Evolutionary conservation across 2,113 vertebrate genomes (phyloP).

Genomic region (Nipponia nippon): DNA sequence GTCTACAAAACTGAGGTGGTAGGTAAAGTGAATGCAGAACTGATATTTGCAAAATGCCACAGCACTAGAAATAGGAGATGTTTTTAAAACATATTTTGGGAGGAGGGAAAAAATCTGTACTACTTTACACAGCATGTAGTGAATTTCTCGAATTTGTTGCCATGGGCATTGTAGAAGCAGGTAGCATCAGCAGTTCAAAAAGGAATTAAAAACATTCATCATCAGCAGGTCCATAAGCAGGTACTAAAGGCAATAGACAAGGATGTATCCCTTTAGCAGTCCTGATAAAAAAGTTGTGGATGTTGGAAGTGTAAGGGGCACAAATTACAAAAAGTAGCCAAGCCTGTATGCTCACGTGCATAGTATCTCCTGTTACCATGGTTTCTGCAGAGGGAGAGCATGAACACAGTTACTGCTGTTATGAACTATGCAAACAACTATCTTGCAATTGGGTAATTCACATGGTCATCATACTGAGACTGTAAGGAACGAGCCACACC

Average conservation of each 20-base stretch:
- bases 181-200: neutral
- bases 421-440: fast-evolving
- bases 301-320: neutral
- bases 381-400: neutral
- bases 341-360: neutral
- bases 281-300: neutral
- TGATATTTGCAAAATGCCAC: neutral
- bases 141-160: neutral
- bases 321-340: neutral
- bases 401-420: neutral
- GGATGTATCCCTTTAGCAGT: neutral
- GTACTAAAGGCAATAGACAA: neutral
- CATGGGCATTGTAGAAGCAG: neutral
- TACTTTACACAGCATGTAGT: neutral
- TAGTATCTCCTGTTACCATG: neutral
- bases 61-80: neutral
- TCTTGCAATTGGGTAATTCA: neutral
- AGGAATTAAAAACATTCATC: neutral
- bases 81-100: neutral
- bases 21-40: neutral
- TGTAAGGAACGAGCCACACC: neutral
- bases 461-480: neutral
- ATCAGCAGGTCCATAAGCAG: neutral
- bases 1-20: neutral
- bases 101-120: neutral